A percentile compares a stretch with the other conserved stretches of the same genome.
phyloP scores from a whole-genome alignment of 2,888 invertebrate genomes.

The Acronicta leporina region DNA sequence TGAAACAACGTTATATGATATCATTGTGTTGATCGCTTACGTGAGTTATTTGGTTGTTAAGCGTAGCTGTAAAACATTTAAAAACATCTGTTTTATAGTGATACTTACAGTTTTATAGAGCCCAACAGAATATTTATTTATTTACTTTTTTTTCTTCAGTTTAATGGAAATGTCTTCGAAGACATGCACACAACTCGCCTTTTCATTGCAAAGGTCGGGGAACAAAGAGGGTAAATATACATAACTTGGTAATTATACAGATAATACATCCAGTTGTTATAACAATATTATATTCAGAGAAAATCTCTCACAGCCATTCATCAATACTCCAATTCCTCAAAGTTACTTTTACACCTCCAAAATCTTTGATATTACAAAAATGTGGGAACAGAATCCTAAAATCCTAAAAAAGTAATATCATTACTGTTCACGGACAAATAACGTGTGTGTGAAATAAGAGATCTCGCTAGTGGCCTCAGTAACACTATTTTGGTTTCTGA shows the following conservation, averaged over 20 bases:
- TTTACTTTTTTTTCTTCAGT: no score
- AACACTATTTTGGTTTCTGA: conserved; percentile 33
- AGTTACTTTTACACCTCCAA: no score
- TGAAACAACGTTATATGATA: conserved; percentile 54
- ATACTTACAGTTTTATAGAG: conserved; percentile 32
- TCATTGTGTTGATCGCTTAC: conserved; percentile 39
- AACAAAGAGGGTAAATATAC: no score
- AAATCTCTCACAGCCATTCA: no score
- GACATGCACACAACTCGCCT: no score
- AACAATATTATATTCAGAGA: no score
- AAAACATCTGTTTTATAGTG: conserved; percentile 43
- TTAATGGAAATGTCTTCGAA: no score
- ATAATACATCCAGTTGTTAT: no score
- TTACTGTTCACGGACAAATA: conserved; percentile 26
- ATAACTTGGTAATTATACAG: no score
- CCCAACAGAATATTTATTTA: background rate
- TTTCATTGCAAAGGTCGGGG: no score
- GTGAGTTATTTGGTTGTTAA: conserved; percentile 42
- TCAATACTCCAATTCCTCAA: no score
- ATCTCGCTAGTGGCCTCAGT: conserved; percentile 18
- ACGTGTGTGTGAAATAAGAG: conserved; percentile 42
- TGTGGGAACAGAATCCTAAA: background rate
- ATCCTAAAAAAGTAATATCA: conserved; percentile 7
- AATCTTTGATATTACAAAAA: conserved; percentile 1
- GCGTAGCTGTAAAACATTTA: conserved; percentile 35